Evolutionary conservation across 1,140 invertebrate genomes (phyloP), one percentile per base, ranked within the genome.

Genomic region (Alviniconcha marisindica): DNA sequence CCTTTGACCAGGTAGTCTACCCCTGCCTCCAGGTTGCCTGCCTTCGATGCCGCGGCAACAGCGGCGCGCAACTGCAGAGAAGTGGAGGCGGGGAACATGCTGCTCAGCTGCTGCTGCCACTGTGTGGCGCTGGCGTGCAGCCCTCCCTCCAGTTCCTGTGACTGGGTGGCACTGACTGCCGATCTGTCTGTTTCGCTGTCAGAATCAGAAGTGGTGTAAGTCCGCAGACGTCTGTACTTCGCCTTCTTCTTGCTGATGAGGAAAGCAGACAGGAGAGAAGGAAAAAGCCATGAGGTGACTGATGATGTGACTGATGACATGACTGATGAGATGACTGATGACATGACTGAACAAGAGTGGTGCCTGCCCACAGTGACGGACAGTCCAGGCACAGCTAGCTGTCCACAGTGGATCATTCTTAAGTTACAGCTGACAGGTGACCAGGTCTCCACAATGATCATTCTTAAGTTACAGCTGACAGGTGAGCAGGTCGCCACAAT

Each of bases 231-330:
- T 24, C 51, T 33, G 77, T 60, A 56, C 28, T 54, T 40, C 33
- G 5, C 28, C 31, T 60, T 78, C 24, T 24, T 15, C 36, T 78
- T 78, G 51, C 77, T 78, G 40, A n/a, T 66, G 74, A 40, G 42
- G 54, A 38, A n/a, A 54, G 21, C 18, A n/a, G 36, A 76, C 69
- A 31, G 21, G 82, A 82, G 74, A 83, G 82, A 24, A 38, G 48
- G n/a, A 78, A 31, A 40, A 54, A n/a, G n/a, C n/a, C n/a, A n/a
- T n/a, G n/a, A n/a, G n/a, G n/a, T n/a, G n/a, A n/a, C n/a, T n/a
- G n/a, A n/a, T n/a, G n/a, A n/a, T n/a, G n/a, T n/a, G n/a, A n/a
- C n/a, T n/a, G n/a, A n/a, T n/a, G n/a, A n/a, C n/a, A n/a, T n/a
- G n/a, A n/a, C n/a, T n/a, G n/a, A n/a, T n/a, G n/a, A n/a, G n/a